Conservation (phyloP, 2,797 vertebrate genomes). For the Naso thynnoides region DNA sequence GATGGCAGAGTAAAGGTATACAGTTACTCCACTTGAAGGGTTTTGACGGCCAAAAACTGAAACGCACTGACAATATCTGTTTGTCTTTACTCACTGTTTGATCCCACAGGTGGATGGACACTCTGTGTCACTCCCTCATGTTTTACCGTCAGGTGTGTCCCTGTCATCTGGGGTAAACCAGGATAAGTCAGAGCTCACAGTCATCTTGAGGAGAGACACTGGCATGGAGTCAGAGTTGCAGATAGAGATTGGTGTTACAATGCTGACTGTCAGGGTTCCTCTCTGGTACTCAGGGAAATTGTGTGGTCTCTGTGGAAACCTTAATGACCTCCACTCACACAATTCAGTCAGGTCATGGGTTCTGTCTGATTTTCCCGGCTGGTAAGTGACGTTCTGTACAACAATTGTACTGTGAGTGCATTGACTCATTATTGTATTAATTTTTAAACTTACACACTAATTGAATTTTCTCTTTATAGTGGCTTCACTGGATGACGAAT, state of each 20-base stretch:
- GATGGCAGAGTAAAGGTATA: conserved; percentile 36
- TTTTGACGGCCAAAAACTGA: background rate
- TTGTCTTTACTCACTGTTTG: background rate
- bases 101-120: conserved; percentile 33
- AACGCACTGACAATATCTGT: background rate
- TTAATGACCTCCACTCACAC: conserved; percentile 24
- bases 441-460: too few species aligned
- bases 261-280: conserved; percentile 30
- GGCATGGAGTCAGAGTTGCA: conserved; percentile 43
- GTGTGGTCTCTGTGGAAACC: conserved; percentile 60
- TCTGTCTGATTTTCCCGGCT: conserved; percentile 30
- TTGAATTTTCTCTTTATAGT: conserved; percentile 35
- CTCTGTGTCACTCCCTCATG: conserved; percentile 32
- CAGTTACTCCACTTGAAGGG: background rate
- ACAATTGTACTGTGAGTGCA: background rate
- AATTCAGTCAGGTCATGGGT: conserved; percentile 37
- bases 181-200: conserved; percentile 40
- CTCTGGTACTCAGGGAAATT: conserved; percentile 42
- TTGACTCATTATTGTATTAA: too few species aligned
- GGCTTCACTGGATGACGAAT: conserved; percentile 32
- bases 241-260: conserved; percentile 41
- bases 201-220: conserved; percentile 37
- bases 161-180: conserved; percentile 28
- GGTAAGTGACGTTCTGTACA: conserved; percentile 17
- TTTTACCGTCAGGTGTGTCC: conserved; percentile 17